Conservation (phyloP, 30 jellyfish, hydroid and myxozoan species). For the Aurelia sp. region DNA sequence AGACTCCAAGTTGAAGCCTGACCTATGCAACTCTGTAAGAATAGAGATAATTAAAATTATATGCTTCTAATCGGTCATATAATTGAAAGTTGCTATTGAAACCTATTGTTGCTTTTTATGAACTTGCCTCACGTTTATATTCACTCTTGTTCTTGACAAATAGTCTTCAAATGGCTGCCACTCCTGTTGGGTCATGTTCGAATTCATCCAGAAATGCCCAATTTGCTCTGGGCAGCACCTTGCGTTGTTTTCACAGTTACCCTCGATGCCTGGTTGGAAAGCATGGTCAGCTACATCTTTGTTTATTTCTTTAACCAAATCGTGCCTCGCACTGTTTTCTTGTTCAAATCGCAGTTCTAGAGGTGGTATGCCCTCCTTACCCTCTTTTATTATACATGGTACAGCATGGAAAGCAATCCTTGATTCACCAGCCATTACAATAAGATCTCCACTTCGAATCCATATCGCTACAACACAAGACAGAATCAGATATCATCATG, state of each 20-base stretch:
- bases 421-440: constrained; percentile 92
- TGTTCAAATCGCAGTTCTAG: neutral
- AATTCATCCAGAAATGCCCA: constrained; percentile 32
- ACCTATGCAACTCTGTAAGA: no score
- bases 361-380: constrained; percentile 27
- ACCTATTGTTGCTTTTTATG: constrained; percentile 43
- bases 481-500: no score
- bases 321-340: neutral
- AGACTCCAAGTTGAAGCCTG: no score
- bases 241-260: neutral
- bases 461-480: constrained; percentile 76
- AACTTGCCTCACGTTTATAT: constrained; percentile 93
- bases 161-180: constrained; percentile 72
- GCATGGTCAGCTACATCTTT: neutral
- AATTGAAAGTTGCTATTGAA: neutral
- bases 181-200: constrained; percentile 2
- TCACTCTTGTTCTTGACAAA: constrained; percentile 87
- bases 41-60: no score
- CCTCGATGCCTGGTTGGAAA: no score
- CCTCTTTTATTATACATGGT: constrained; percentile 85
- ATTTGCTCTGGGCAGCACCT: neutral
- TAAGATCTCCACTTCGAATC: constrained; percentile 96
- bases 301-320: neutral
- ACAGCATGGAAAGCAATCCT: constrained; percentile 99
- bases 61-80: no score